Base-by-base conservation (phyloP, 2,888 invertebrate species). In the Neoaliturus tenellus region DNA sequence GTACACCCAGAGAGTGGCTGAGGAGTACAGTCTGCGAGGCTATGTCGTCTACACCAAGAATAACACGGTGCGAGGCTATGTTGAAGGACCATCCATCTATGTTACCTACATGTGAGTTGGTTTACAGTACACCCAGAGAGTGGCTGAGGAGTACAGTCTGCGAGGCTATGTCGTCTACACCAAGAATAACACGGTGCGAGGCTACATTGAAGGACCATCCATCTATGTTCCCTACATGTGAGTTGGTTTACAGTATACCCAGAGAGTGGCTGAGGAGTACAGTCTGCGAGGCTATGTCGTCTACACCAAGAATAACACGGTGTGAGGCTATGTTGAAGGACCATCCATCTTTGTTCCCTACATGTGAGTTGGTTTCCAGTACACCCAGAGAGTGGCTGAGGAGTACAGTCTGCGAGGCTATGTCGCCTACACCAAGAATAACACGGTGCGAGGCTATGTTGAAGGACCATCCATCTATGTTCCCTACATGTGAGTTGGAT, bases 91-190 rank as follows among this genome's bases (percentile, higher is more conserved):
- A 10, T 44, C 35, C 6, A 75, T 28, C 48, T 75, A 75, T 48
- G 44, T 75, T 3, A 44, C 75, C 0, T 75, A 75, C 75, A 75
- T 75, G 75, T 75, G 31, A 75, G 75, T 12, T 41, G 12, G 6
- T 39, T 5, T 39, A 39, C 28, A 75, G 75, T 75, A 75, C 39
- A 75, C 75, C 14, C 41, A 75, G 48, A 41, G 75, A 25, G 75
- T 75, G 3, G 75, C 75, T n/a, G 75, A 75, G 20, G 75, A 75
- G 39, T 75, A 75, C 48, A 75, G 44, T 44, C 23, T 75, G 44
- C 75, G 75, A 75, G 75, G 75, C 48, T 75, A 75, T n/a, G 75
- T 75, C 1, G 75, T 75, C 28, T 75, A 75, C 75, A 75, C 75
- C 8, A 75, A 75, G 23, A 75, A 75, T 48, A 23, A 75, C 44